Base-by-base conservation (phyloP, 2,113 vertebrate genomes). In the Peromyscus californicus region DNA sequence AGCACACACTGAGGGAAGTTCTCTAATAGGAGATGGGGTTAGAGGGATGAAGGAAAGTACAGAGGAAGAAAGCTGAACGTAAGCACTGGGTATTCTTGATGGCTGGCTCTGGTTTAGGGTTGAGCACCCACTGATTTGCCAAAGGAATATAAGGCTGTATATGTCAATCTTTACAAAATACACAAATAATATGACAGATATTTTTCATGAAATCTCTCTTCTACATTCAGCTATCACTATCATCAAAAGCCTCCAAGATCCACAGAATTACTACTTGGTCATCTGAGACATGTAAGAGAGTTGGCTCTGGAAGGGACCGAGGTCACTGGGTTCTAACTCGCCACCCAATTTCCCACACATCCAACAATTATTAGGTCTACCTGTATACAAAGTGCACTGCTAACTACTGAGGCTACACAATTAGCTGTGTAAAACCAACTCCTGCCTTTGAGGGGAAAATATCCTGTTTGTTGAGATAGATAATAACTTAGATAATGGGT, bases 1-100 rank as follows among this genome's bases (percentile, higher is more conserved):
- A 99, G 98, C 90, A 99, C 99, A 91, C 99, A 99, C 78, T 98
- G 98, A 29, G 99, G 99, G 93, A 99, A 99, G 24, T 95, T 95
- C 74, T 98, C 99, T 99, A 84, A 90, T 7, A 48, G 15, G 31
- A 93, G 6, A 76, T 5, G 31, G 74, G 19, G 17, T 86, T 33
- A 83, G 51, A 79, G 31, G 45, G 57, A 31, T 75, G 51, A 72
- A 72, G 15, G 19, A 83, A 63, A 93, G 80, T 63, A 12, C 17
- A 54, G 3, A 15, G 48, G 31, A 87, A 94, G 72, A 82, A 45
- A 76, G 92, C 54, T 5, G 17, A 54, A 57, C 51, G 80, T 7
- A 75, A 29, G 12, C 29, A 17, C n/a, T 0, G 0, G 22, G 22
- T 63, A 48, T 54, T 93, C 83, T 15, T 87, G 19, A 75, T 57